Conservation (phyloP, 2,888 invertebrate genomes). For the Ligdia adustata region DNA sequence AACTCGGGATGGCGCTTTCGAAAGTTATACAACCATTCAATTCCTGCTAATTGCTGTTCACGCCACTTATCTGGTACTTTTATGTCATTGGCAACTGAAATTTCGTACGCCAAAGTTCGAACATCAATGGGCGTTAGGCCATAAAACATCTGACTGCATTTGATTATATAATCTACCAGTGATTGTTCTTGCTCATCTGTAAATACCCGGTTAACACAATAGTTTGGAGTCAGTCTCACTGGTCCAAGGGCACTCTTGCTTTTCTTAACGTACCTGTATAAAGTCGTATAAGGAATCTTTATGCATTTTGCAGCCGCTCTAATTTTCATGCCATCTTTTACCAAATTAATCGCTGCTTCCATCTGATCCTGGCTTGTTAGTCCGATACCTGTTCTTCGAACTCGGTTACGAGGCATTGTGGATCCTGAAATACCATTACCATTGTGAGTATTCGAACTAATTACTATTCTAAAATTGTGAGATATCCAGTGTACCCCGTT, state of each 20-base stretch:
- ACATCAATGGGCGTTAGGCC: constrained; percentile 17
- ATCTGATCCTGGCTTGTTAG: background rate
- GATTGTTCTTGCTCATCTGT: constrained; percentile 17
- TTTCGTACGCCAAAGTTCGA: constrained; percentile 14
- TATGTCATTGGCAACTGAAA: constrained; percentile 10
- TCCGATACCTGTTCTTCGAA: background rate
- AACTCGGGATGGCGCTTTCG: constrained; percentile 31
- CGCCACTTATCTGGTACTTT: constrained; percentile 13
- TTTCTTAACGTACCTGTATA: constrained; percentile 13
- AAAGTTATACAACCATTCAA: no score
- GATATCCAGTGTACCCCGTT: background rate
- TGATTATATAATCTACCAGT: constrained; percentile 12
- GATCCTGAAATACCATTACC: background rate
- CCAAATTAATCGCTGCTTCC: background rate
- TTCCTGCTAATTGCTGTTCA: constrained; percentile 1
- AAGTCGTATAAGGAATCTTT: constrained; percentile 11
- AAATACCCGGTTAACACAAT: constrained; percentile 11
- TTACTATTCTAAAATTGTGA: background rate
- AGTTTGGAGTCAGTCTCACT: constrained; percentile 13
- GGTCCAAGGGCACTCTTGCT: constrained; percentile 7
- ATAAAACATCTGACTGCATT: constrained; percentile 18
- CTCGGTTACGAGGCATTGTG: background rate
- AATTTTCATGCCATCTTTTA: constrained; percentile 7
- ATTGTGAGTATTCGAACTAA: background rate
- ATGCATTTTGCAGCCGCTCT: constrained; percentile 10